These are phyloP conservation scores for Oncorhynchus kisutch DNA, from an alignment of 2,113 vertebrate genomes.

Conservation along the genomic window DNA sequence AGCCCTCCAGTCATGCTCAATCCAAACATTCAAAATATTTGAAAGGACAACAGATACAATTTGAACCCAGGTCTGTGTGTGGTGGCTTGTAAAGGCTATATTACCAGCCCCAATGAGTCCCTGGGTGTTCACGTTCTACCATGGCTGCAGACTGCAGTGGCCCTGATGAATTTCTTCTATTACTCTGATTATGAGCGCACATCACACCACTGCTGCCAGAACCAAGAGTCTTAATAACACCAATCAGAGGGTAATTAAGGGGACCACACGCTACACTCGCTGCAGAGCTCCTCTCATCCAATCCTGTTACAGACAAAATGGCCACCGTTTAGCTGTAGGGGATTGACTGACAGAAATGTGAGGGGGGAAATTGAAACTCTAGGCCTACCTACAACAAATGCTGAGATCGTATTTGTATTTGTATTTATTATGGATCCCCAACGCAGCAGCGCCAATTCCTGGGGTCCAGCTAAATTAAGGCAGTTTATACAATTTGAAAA, in stretches of 20 bases:
- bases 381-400: not conserved
- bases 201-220: not conserved
- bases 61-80: not conserved
- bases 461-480: too few relatives aligned
- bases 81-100: not conserved
- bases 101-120: not conserved
- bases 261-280: not conserved
- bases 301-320: not conserved
- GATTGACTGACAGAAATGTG: not conserved
- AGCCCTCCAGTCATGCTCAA: too few relatives aligned
- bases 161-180: not conserved
- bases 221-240: constrained; percentile 10
- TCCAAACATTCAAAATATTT: too few relatives aligned
- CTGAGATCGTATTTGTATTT: not conserved
- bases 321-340: not conserved
- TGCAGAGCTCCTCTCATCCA: not conserved
- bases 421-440: too few relatives aligned
- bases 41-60: too few relatives aligned
- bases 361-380: not conserved
- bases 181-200: constrained; percentile 2
- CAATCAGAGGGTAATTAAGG: constrained; percentile 1
- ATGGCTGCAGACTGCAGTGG: not conserved
- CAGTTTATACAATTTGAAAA: too few relatives aligned
- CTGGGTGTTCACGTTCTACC: not conserved
- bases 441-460: too few relatives aligned